phyloP scores from a whole-genome alignment of 2,888 invertebrate species.

The Biston stratarius region DNA sequence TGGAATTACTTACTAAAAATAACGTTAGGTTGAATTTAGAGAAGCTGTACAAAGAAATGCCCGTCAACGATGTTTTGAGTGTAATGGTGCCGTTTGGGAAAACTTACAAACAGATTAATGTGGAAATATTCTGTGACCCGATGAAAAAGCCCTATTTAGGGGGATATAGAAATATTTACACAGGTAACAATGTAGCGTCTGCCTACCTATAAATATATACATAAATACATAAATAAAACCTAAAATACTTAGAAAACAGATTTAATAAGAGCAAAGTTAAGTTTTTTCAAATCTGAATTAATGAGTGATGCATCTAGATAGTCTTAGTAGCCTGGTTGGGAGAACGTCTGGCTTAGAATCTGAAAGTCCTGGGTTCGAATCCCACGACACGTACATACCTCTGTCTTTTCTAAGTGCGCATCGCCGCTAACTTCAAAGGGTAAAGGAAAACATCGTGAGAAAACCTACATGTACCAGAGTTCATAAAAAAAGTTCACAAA shows the following conservation, averaged over 20 bases:
- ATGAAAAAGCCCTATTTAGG: constrained; percentile 92
- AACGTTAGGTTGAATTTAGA: constrained; percentile 72
- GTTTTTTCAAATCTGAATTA: too few relatives aligned
- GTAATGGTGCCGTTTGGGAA: constrained; percentile 76
- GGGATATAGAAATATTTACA: constrained; percentile 91
- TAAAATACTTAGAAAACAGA: not conserved
- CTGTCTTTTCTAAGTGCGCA: too few relatives aligned
- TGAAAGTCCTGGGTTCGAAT: too few relatives aligned
- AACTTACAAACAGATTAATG: constrained; percentile 74
- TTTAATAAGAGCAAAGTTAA: not conserved
- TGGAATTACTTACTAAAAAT: constrained; percentile 76
- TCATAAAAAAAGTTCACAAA: too few relatives aligned
- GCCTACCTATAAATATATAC: not conserved
- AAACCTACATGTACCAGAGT: too few relatives aligned
- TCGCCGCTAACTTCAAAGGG: too few relatives aligned
- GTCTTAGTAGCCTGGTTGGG: too few relatives aligned
- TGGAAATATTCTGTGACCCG: constrained; percentile 77
- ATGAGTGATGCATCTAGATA: too few relatives aligned
- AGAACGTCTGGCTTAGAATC: too few relatives aligned
- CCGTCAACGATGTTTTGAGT: constrained; percentile 76
- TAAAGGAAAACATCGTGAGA: too few relatives aligned
- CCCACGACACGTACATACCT: too few relatives aligned
- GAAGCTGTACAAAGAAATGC: constrained; percentile 76
- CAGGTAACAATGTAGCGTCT: constrained; percentile 73
- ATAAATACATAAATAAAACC: not conserved